Conservation (phyloP, 2,888 invertebrate species). For the Eulithis testata region DNA sequence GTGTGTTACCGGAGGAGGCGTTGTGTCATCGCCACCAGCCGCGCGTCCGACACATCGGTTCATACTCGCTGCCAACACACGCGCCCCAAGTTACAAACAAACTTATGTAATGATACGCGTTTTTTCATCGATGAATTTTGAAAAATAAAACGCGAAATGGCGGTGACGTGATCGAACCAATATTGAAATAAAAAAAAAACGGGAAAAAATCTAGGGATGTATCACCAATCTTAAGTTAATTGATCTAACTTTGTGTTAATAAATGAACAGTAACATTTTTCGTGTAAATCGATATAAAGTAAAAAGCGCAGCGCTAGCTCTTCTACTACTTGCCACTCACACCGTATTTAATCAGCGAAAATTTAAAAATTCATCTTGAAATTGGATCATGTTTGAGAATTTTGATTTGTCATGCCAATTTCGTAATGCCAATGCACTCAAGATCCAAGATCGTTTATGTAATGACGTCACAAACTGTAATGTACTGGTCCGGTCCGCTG, state of each 20-base stretch:
- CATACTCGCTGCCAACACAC: slow-evolving; percentile 73
- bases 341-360: slow-evolving; percentile 27
- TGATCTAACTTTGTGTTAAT: neutral
- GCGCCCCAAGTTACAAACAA: slow-evolving; percentile 24
- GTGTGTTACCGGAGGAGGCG: slow-evolving; percentile 66
- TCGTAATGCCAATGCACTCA: slow-evolving; percentile 18
- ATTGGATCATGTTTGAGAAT: slow-evolving; percentile 45
- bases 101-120: slow-evolving; percentile 13
- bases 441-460: slow-evolving; percentile 36
- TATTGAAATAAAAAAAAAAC: slow-evolving; percentile 38
- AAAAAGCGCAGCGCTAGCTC: slow-evolving; percentile 52
- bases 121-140: slow-evolving; percentile 29
- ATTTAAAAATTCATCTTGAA: slow-evolving; percentile 38
- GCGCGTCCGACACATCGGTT: slow-evolving; percentile 67
- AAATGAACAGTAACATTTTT: slow-evolving; percentile 10
- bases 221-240: slow-evolving; percentile 4
- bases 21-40: slow-evolving; percentile 71
- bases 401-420: slow-evolving; percentile 14
- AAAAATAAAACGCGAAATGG: slow-evolving; percentile 38
- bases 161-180: slow-evolving; percentile 45
- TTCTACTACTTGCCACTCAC: slow-evolving; percentile 45
- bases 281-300: slow-evolving; percentile 16
- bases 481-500: slow-evolving; percentile 25
- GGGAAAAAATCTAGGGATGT: slow-evolving; percentile 28
- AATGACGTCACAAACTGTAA: slow-evolving; percentile 25